Conservation (phyloP, 2,888 invertebrate genomes). For the Lampropteryx suffumata region DNA sequence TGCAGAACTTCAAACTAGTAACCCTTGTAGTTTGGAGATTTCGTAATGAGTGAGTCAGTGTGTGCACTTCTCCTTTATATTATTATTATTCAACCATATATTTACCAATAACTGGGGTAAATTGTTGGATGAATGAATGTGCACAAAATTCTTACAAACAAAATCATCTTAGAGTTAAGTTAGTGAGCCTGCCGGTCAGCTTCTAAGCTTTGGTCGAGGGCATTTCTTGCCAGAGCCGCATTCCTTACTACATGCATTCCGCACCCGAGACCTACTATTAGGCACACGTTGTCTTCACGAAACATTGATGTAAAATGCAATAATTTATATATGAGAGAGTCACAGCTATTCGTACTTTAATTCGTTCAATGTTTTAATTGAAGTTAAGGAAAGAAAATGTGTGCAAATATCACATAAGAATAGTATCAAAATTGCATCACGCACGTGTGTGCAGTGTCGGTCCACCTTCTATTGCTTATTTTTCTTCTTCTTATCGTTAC, state of each 20-base stretch:
- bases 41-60: too few relatives aligned
- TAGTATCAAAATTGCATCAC: too few relatives aligned
- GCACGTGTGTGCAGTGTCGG: too few relatives aligned
- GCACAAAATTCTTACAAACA: not conserved
- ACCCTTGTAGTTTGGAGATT: too few relatives aligned
- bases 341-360: not conserved
- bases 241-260: conserved; percentile 68
- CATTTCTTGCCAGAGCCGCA: conserved; percentile 67
- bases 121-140: not conserved
- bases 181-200: conserved; percentile 14
- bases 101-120: not conserved
- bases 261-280: conserved; percentile 48
- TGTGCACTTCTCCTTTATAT: too few relatives aligned
- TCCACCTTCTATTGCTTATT: too few relatives aligned
- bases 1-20: too few relatives aligned
- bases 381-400: too few relatives aligned
- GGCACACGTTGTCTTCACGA: conserved; percentile 34
- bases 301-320: conserved; percentile 10
- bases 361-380: too few relatives aligned
- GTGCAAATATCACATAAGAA: too few relatives aligned
- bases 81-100: too few relatives aligned
- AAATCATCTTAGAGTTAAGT: conserved; percentile 4
- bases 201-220: conserved; percentile 38
- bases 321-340: conserved; percentile 1
- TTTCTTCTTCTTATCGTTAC: too few relatives aligned